Percentiles rank a stretch among this genome's conserved stretches.
phyloP scores from a whole-genome alignment of 2,888 invertebrate genomes.

The Chloroclystis v-ata region DNA sequence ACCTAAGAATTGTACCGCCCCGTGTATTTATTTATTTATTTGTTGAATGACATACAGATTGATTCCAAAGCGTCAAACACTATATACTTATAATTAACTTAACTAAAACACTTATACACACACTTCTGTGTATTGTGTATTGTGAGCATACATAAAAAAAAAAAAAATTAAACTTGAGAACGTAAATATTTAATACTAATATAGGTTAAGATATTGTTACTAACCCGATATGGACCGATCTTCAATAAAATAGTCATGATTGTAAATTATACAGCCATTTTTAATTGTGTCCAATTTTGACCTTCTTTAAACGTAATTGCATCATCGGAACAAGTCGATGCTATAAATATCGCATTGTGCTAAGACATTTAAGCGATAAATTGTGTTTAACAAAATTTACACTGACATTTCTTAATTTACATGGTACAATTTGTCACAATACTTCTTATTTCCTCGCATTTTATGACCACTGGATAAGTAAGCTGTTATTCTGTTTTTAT shows the following conservation, averaged over 20 bases:
- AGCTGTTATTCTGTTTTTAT: not conserved
- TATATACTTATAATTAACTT: no score
- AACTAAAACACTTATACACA: no score
- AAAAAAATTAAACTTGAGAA: no score
- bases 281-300: not conserved
- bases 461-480: not conserved
- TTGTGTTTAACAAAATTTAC: slow-evolving; percentile 13
- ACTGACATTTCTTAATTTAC: slow-evolving; percentile 14
- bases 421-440: slow-evolving; percentile 14
- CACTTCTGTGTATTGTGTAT: no score
- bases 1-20: no score
- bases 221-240: no score
- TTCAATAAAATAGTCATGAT: not conserved
- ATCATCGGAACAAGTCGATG: not conserved
- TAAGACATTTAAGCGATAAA: slow-evolving; percentile 13
- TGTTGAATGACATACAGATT: no score
- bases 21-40: no score
- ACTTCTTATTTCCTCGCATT: slow-evolving; percentile 5
- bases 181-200: no score
- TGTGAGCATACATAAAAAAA: no score
- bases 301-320: slow-evolving; percentile 4
- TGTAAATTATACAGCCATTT: not conserved
- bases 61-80: no score
- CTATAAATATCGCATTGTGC: slow-evolving; percentile 5
- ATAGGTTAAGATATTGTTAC: no score